Conservation (phyloP, 2,888 invertebrate species). For the Xanthostigma xanthostigma region DNA sequence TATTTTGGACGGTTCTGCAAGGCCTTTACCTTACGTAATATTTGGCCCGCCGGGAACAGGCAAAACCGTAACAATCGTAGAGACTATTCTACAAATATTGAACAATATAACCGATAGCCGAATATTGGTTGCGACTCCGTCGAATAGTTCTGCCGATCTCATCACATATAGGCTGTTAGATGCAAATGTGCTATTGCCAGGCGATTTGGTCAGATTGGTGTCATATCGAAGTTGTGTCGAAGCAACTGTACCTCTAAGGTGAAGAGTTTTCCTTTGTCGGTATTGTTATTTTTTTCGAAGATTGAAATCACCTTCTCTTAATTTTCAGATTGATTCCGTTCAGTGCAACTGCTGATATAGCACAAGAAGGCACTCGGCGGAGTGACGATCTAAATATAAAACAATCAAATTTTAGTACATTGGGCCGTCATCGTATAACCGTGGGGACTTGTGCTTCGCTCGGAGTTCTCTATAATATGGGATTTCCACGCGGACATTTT, state of each 20-base stretch:
- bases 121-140: slow-evolving; percentile 73
- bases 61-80: slow-evolving; percentile 73
- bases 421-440: slow-evolving; percentile 68
- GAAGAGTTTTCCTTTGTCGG: slow-evolving; percentile 12
- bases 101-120: slow-evolving; percentile 50
- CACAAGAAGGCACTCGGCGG: slow-evolving; percentile 31
- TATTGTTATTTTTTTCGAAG: too few species aligned
- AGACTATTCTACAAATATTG: slow-evolving; percentile 69
- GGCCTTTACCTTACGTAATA: slow-evolving; percentile 67
- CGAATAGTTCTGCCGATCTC: slow-evolving; percentile 85
- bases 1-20: slow-evolving; percentile 60
- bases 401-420: slow-evolving; percentile 20
- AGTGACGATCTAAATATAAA: slow-evolving; percentile 16
- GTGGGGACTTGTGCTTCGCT: slow-evolving; percentile 69
- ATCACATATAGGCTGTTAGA: slow-evolving; percentile 63
- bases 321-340: slow-evolving; percentile 40
- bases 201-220: slow-evolving; percentile 64
- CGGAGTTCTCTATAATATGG: slow-evolving; percentile 52
- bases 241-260: slow-evolving; percentile 43
- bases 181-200: slow-evolving; percentile 45
- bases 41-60: slow-evolving; percentile 83
- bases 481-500: slow-evolving; percentile 65
- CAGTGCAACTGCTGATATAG: slow-evolving; percentile 49
- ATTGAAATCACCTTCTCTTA: too few species aligned
- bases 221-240: slow-evolving; percentile 47